Conservation (phyloP, 2,797 vertebrate species). For the Alectoris magna region DNA sequence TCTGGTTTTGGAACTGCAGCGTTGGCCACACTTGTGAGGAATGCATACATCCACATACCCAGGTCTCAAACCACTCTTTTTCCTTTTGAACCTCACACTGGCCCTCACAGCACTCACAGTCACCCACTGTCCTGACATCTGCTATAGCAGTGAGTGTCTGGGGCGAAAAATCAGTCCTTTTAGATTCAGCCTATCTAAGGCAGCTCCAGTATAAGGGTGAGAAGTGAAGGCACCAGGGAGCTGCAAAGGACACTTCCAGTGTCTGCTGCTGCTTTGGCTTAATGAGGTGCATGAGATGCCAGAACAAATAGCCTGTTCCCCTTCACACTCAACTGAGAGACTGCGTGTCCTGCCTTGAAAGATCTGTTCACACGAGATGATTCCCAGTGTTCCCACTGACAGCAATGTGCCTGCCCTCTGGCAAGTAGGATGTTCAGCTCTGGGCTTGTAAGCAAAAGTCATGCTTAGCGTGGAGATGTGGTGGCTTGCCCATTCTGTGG, state of each 20-base stretch:
- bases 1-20: neutral
- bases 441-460: neutral
- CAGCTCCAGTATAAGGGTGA: neutral
- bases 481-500: neutral
- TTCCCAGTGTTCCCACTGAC: neutral
- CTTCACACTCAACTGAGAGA: neutral
- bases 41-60: neutral
- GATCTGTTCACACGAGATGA: neutral
- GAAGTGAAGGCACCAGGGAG: neutral
- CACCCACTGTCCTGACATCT: neutral
- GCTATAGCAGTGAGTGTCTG: neutral
- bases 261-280: slow-evolving; percentile 20
- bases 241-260: neutral
- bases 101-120: neutral
- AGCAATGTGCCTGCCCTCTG: neutral
- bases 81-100: neutral
- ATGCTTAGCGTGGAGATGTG: neutral
- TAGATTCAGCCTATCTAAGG: neutral
- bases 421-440: neutral
- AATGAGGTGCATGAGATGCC: neutral
- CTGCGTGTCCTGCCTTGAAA: neutral
- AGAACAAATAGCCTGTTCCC: neutral
- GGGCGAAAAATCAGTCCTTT: neutral
- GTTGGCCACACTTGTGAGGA: neutral
- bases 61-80: neutral